Percentiles rank a stretch among this genome's conserved stretches.
These are phyloP conservation scores for Pygathrix nemaeus DNA, from an alignment of 2,113 vertebrate species.

Conservation along the genomic window DNA sequence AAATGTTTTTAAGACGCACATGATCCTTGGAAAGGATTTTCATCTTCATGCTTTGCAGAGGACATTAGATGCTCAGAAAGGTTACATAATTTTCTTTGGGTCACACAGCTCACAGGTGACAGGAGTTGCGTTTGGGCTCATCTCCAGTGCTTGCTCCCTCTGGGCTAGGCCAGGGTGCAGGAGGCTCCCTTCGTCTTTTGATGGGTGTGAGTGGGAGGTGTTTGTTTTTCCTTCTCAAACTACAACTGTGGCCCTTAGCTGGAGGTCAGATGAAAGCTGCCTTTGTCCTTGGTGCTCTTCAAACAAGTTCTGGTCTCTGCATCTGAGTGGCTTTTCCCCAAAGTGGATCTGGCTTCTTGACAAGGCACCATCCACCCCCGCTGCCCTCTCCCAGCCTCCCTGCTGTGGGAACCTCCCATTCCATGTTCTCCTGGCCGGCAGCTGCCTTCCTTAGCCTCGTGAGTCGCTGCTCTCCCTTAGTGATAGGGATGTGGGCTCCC, in stretches of 20 bases:
- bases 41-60: not conserved
- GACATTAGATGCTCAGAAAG: not conserved
- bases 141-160: too few relatives aligned
- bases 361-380: rapidly evolving
- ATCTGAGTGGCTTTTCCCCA: not conserved
- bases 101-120: not conserved
- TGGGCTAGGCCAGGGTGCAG: too few relatives aligned
- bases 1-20: not conserved
- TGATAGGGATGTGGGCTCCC: not conserved
- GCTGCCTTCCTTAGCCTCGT: not conserved
- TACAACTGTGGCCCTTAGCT: not conserved
- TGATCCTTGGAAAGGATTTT: not conserved
- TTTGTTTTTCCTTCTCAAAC: not conserved
- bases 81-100: not conserved
- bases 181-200: not conserved
- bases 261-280: not conserved
- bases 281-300: too few relatives aligned
- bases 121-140: not conserved
- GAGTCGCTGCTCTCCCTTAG: not conserved
- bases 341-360: not conserved
- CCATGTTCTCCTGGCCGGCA: not conserved
- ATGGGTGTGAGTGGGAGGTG: too few relatives aligned
- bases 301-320: not conserved
- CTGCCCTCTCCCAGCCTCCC: not conserved
- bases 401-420: rapidly evolving